Evolutionary conservation across 2,888 invertebrate species (phyloP), one percentile per base, ranked within the genome.

Genomic region (Dolichopus griseipennis): DNA sequence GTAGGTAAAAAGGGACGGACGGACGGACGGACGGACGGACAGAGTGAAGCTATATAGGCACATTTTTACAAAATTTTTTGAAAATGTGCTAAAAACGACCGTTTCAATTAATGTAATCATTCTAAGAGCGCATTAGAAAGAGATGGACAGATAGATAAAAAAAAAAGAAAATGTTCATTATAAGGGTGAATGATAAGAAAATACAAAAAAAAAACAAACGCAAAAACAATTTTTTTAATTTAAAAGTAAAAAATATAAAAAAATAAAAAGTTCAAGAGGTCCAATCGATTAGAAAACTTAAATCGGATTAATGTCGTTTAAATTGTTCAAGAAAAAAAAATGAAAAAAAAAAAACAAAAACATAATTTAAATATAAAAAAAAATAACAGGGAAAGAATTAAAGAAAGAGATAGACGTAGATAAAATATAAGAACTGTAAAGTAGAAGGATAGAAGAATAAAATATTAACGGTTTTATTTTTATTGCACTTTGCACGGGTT

Each of bases 281-380:
- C 61, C 65, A 65, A 68, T 65, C 68, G 41, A 65, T 65, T 65
- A 66, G 66, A 68, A 67, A 63, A 64, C 64, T 64, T 61, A 67
- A 67, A 67, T 67, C 67, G 67, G 64, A 67, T 67, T 67, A 67
- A 52, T 33, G 67, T 67, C 67, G 64, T 64, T 67, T 64, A 63
- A 64, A 64, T 63, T 67, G 62, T 52, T 62, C 67, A 37, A 63
- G 63, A 21, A 67, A 67, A 67, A 67, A 34, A 63, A n/a, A n/a
- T n/a, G n/a, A n/a, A n/a, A n/a, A 2, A 27, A 27, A 27, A 27
- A 27, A 27, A 27, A 5, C 27, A 27, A 27, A 27, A 27, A 33
- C 67, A 18, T 20, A 43, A 43, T 34, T 34, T 34, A 34, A 34
- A 7, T 10, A 37, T 12, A 37, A 2, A 37, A 12, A 52, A 52